Evolutionary conservation across 2,113 vertebrate genomes (phyloP), one percentile per base, ranked within the genome.

Genomic region (Dolichallabes microphthalmus): DNA sequence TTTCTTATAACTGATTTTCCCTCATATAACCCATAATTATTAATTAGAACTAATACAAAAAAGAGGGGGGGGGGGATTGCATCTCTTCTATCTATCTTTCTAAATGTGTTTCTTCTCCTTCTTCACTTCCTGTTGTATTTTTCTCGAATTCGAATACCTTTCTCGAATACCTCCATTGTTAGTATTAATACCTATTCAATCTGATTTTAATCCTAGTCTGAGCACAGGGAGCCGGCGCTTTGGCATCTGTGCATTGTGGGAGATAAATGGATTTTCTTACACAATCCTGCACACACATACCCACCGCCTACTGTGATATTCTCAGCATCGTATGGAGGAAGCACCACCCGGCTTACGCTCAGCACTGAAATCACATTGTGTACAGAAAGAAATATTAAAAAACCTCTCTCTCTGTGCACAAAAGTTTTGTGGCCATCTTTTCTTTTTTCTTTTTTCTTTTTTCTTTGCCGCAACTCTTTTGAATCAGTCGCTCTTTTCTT

Each of bases 251-350:
- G 73, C 60, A 60, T 71, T 85, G 60, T 71, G 60, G 57, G 80
- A 80, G 80, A 83, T 83, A 88, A 88, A 86, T 83, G 80, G 68
- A 84, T 84, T 80, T 68, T 58, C 60, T 50, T 60, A 82, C 77
- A 68, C 79, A 74, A 74, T 53, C 86, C 55, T 57, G 32, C 86
- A 82, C 73, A 78, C 85, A 88, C 75, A 75, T 45, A 78, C 76
- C 58, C 73, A 66, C 52, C 32, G 12, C 82, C 78, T 74, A 77
- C 78, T 69, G 77, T 85, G 82, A 87, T 80, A 76, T 64, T 75
- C 71, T 76, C 15, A 50, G 58, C 53, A 4, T 53, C n/a, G 22
- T 66, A 76, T 50, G 57, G 74, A 85, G 57, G 82, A 89, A 71
- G 63, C 86, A 86, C 60, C 57, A 57, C 35, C 69, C 52, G 68